Percentiles rank a stretch among this genome's conserved stretches.
Conservation (phyloP, 2,797 vertebrate species). For the Distichodus sexfasciatus region DNA sequence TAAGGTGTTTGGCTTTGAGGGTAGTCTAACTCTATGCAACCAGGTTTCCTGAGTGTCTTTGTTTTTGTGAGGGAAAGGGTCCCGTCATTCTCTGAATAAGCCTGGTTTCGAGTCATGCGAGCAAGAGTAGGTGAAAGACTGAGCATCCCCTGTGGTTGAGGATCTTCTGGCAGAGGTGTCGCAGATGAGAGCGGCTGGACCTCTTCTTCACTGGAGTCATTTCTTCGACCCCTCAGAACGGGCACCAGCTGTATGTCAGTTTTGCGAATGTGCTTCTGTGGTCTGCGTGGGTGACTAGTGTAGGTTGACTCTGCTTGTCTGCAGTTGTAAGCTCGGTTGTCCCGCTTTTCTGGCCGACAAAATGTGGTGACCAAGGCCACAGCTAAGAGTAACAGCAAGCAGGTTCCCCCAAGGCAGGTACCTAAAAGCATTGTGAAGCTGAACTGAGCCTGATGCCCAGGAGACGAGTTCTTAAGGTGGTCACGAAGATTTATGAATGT, state of each 20-base stretch:
- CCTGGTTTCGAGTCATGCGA: conserved; percentile 77
- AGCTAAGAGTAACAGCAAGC: conserved; percentile 75
- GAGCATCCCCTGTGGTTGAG: conserved; percentile 53
- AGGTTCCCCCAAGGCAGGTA: conserved; percentile 78
- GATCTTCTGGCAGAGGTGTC: conserved; percentile 49
- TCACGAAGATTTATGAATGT: conserved; percentile 80
- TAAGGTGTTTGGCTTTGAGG: conserved; percentile 60
- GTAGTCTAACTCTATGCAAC: conserved; percentile 62
- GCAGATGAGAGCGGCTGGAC: conserved; percentile 62
- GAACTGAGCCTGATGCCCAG: conserved; percentile 62
- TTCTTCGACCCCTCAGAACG: conserved; percentile 75
- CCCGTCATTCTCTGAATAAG: conserved; percentile 55
- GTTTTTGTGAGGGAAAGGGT: conserved; percentile 49
- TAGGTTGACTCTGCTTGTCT: conserved; percentile 88
- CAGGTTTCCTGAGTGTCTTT: conserved; percentile 70
- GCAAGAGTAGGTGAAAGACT: conserved; percentile 55
- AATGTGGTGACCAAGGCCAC: conserved; percentile 80
- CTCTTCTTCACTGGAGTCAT: conserved; percentile 60
- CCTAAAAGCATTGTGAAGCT: conserved; percentile 76
- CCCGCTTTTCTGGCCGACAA: conserved; percentile 82
- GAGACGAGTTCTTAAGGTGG: conserved; percentile 79
- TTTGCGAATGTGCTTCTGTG: conserved; percentile 89
- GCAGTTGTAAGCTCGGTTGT: conserved; percentile 90
- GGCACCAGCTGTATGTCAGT: conserved; percentile 89
- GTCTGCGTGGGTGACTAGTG: conserved; percentile 84